Evolutionary conservation across 2,797 vertebrate species (phyloP).

Genomic region (Distichodus sexfasciatus): DNA sequence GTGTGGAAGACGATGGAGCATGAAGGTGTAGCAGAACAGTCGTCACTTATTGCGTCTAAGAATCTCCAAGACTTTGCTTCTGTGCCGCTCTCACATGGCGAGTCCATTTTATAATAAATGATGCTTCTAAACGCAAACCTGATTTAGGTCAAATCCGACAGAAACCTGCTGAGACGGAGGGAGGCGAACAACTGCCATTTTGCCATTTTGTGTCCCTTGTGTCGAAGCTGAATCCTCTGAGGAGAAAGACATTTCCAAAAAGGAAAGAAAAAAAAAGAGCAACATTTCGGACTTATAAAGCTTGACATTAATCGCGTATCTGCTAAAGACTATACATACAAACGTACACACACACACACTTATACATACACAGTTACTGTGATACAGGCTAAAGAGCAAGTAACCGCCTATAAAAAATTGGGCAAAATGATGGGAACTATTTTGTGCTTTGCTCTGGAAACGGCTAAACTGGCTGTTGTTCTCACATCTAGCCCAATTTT

Average conservation of each 20-base stretch:
- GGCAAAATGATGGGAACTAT: conserved; percentile 61
- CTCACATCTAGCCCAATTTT: conserved; percentile 26
- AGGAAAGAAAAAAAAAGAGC: no score
- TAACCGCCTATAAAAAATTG: conserved; percentile 37
- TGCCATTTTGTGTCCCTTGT: conserved; percentile 1
- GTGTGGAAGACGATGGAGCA: conserved; percentile 1
- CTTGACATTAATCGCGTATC: conserved; percentile 11
- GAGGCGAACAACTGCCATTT: not conserved
- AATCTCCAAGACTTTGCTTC: no score
- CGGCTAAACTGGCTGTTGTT: conserved; percentile 48
- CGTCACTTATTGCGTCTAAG: not conserved
- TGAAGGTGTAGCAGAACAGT: not conserved
- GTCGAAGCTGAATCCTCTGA: conserved; percentile 39
- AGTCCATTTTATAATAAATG: no score
- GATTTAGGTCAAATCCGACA: no score
- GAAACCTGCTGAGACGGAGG: not conserved
- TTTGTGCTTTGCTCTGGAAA: conserved; percentile 67
- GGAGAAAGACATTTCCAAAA: conserved; percentile 23
- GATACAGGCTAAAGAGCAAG: conserved; percentile 26
- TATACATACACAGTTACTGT: conserved; percentile 41
- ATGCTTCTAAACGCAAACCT: no score
- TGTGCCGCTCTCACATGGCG: no score
- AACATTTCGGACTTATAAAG: conserved; percentile 34
- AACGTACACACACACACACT: conserved; percentile 53
- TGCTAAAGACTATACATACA: conserved; percentile 40